Percentiles rank a stretch among this genome's conserved stretches.
Conservation (phyloP, 2,113 vertebrate genomes). For the Larimichthys polyactis region DNA sequence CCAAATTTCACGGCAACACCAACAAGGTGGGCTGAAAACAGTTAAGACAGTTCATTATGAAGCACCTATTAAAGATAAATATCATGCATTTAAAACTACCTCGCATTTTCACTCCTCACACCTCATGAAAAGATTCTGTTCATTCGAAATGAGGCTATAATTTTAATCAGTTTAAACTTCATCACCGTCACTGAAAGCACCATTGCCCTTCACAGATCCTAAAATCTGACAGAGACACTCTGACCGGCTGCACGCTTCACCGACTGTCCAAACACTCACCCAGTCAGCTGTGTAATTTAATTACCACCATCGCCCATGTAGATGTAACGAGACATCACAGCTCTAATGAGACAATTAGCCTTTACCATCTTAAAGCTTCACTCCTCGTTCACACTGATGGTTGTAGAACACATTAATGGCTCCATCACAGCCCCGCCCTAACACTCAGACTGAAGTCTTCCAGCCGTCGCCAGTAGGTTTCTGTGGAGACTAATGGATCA, state of each 20-base stretch:
- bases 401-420: constrained; percentile 16
- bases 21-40: too few species aligned
- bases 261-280: constrained; percentile 16
- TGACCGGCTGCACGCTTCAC: background rate
- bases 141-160: background rate
- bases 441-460: constrained; percentile 39
- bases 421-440: constrained; percentile 13
- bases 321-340: constrained; percentile 43
- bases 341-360: constrained; percentile 67
- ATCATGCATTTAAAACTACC: background rate
- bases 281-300: constrained; percentile 57
- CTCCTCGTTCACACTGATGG: constrained; percentile 57
- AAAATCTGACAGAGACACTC: constrained; percentile 22
- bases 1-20: too few species aligned
- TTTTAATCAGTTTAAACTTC: constrained; percentile 21
- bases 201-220: constrained; percentile 40
- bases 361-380: constrained; percentile 43
- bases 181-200: constrained; percentile 1
- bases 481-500: constrained; percentile 44
- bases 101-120: background rate
- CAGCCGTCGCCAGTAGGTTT: constrained; percentile 35
- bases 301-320: constrained; percentile 36
- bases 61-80: background rate
- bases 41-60: too few species aligned
- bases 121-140: background rate